Conservation (phyloP, 30 jellyfish, hydroid and myxozoan species). For the Sanderia malayensis region DNA sequence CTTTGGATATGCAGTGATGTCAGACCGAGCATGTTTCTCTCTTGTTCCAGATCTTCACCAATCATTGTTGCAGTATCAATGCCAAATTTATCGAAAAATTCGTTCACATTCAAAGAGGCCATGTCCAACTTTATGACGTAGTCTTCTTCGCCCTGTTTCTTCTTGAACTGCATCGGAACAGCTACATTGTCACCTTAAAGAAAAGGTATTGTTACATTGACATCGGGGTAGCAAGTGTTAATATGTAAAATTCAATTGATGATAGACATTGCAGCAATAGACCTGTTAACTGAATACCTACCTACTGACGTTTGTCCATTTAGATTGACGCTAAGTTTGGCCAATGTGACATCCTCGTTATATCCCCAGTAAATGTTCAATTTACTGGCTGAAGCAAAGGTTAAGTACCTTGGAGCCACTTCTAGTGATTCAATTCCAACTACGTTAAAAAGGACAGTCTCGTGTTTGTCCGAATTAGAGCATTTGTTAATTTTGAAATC, state of each 20-base stretch:
- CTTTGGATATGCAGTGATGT: slow-evolving; percentile 1
- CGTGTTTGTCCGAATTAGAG: not conserved
- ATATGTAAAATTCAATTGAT: not conserved
- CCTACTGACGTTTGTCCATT: slow-evolving; percentile 40
- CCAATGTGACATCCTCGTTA: not conserved
- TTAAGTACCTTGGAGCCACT: slow-evolving; percentile 24
- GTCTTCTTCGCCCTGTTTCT: slow-evolving; percentile 10
- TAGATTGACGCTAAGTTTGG: slow-evolving; percentile 16
- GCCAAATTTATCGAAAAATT: slow-evolving; percentile 14
- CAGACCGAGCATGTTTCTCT: slow-evolving; percentile 16
- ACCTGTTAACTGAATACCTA: too few species aligned
- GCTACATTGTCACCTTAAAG: slow-evolving; percentile 5
- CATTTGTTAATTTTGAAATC: not conserved
- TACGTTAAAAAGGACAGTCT: slow-evolving; percentile 12
- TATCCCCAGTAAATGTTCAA: slow-evolving; percentile 14
- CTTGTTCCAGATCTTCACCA: not conserved
- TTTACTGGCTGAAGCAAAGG: slow-evolving; percentile 18
- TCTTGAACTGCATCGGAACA: slow-evolving; percentile 17
- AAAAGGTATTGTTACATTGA: too few species aligned
- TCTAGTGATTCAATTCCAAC: slow-evolving; percentile 28
- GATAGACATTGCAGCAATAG: not conserved
- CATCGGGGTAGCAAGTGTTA: too few species aligned
- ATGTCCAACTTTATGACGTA: not conserved
- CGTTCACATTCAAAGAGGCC: slow-evolving; percentile 8
- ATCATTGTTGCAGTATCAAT: slow-evolving; percentile 5